phyloP scores from a whole-genome alignment of 2,113 vertebrate genomes.

The Capra hircus region DNA sequence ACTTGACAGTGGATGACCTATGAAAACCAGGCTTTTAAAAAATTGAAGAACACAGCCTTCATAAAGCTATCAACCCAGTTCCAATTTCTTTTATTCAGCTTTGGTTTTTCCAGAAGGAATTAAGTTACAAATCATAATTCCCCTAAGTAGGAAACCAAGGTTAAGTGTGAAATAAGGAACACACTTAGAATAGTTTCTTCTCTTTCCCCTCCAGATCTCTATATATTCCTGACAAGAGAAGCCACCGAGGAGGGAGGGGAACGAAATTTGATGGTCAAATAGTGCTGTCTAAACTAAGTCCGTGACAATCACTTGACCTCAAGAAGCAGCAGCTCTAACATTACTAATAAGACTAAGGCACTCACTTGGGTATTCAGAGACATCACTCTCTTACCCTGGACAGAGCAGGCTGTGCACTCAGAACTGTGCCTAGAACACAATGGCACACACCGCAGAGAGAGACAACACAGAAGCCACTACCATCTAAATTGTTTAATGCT shows the following conservation, averaged over 20 bases:
- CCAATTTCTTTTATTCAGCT: background rate
- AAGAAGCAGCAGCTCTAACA: background rate
- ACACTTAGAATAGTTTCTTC: background rate
- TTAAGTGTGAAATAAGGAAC: background rate
- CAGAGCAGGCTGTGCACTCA: background rate
- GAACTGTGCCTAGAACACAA: background rate
- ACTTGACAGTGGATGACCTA: background rate
- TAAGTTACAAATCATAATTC: background rate
- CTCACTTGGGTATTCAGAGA: background rate
- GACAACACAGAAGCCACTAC: background rate
- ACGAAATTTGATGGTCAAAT: background rate
- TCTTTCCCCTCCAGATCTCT: background rate
- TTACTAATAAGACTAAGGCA: background rate
- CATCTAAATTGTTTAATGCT: background rate
- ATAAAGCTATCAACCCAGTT: background rate
- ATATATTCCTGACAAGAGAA: background rate
- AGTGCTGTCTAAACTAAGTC: background rate
- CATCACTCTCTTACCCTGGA: background rate
- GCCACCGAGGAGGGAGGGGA: accelerated
- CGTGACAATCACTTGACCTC: background rate
- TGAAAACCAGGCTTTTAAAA: background rate
- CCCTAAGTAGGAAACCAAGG: background rate
- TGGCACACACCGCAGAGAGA: background rate
- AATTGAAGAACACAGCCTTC: background rate
- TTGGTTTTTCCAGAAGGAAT: background rate